Percentiles rank a stretch among this genome's conserved stretches.
Evolutionary conservation across 2,888 invertebrate species (phyloP).

Genomic region (Stictocephala bisonia): DNA sequence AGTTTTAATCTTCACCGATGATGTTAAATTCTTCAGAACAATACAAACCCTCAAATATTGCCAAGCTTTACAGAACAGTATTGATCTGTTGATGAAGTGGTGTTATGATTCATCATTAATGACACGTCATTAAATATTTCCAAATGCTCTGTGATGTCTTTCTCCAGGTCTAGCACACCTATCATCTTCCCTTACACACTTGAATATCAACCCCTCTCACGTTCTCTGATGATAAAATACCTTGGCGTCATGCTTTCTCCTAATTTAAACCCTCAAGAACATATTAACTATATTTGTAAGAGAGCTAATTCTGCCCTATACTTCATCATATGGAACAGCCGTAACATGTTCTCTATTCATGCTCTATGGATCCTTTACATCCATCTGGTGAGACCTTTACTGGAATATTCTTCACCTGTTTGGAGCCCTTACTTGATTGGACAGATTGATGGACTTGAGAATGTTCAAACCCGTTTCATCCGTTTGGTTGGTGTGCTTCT

Average conservation of each 20-base stretch:
- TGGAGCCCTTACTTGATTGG: background rate
- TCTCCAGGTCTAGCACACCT: too few species aligned
- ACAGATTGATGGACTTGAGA: background rate
- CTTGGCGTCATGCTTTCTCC: too few species aligned
- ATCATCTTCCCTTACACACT: too few species aligned
- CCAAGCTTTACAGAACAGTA: too few species aligned
- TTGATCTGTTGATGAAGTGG: too few species aligned
- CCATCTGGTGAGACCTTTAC: background rate
- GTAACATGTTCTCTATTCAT: background rate
- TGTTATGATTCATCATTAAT: background rate
- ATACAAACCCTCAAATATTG: too few species aligned
- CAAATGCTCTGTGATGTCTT: slow-evolving; percentile 1
- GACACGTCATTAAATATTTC: background rate
- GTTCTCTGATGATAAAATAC: background rate
- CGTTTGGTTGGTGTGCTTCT: background rate
- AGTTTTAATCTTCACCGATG: background rate
- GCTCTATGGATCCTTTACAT: background rate
- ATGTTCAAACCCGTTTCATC: background rate
- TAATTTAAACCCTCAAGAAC: slow-evolving; percentile 4
- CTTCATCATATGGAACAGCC: background rate
- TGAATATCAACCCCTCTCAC: background rate
- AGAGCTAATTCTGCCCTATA: too few species aligned
- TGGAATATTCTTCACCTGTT: slow-evolving; percentile 1
- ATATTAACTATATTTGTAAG: slow-evolving; percentile 2
- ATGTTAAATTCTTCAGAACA: background rate